A percentile compares a stretch with the other conserved stretches of the same genome.
phyloP scores from a whole-genome alignment of 2,113 vertebrate genomes.

The Bolborhynchus lineola region DNA sequence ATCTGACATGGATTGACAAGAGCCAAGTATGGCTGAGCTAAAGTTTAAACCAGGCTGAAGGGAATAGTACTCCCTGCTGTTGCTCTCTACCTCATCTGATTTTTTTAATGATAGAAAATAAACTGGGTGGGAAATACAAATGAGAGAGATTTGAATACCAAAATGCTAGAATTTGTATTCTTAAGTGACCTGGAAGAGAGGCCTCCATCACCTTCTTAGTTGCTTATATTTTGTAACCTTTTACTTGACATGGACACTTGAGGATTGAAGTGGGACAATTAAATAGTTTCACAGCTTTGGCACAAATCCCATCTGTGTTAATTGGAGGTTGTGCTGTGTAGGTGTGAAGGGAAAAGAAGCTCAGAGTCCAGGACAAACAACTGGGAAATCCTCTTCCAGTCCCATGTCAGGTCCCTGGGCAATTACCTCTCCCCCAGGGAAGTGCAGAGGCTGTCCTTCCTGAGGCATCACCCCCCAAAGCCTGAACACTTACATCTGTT shows the following conservation, averaged over 20 bases:
- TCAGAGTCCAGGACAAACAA: neutral
- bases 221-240: neutral
- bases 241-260: neutral
- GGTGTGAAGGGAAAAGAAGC: neutral
- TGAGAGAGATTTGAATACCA: neutral
- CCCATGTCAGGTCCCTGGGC: neutral
- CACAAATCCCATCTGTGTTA: neutral
- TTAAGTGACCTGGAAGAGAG: neutral
- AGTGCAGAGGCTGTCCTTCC: neutral
- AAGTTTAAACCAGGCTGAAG: slow-evolving; percentile 22
- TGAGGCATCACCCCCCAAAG: neutral
- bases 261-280: neutral
- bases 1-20: slow-evolving; percentile 51
- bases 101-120: neutral
- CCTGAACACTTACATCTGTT: neutral
- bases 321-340: neutral
- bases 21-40: slow-evolving; percentile 46
- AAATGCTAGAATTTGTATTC: neutral
- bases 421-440: neutral
- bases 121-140: neutral
- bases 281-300: neutral
- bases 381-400: neutral
- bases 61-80: neutral
- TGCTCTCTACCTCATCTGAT: neutral
- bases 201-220: neutral